A percentile compares a stretch with the other conserved stretches of the same genome.
These are phyloP conservation scores for Alligator sinensis DNA, from an alignment of 2,113 vertebrate species.

Conservation along the genomic window DNA sequence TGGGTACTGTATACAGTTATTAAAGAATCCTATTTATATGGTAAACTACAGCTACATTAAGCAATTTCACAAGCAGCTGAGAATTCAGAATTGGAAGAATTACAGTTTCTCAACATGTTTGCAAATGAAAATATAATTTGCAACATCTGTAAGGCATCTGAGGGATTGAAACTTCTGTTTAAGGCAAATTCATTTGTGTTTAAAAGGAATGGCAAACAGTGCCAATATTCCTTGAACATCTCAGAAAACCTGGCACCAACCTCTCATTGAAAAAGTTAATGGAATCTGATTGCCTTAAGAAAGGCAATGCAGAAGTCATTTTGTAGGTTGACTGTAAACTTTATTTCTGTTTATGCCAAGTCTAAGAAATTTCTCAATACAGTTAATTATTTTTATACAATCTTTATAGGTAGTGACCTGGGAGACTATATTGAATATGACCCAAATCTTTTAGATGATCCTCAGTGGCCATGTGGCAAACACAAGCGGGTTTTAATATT, in stretches of 20 bases:
- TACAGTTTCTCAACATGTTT: not conserved
- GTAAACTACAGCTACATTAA: not conserved
- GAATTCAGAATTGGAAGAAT: not conserved
- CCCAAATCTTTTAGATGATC: constrained; percentile 97
- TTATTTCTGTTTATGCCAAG: not conserved
- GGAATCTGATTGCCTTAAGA: not conserved
- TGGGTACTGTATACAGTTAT: not conserved
- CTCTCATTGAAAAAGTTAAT: not conserved
- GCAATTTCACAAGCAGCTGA: not conserved
- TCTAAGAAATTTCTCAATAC: not conserved
- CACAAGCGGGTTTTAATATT: constrained; percentile 98
- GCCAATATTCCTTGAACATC: not conserved
- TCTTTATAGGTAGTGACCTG: constrained; percentile 88
- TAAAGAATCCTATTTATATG: too few relatives aligned
- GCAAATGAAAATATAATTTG: not conserved
- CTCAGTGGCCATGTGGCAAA: constrained; percentile 99
- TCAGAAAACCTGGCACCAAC: not conserved
- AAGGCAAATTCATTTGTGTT: not conserved
- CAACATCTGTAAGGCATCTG: not conserved
- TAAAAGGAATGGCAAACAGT: not conserved
- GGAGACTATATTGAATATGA: constrained; percentile 93
- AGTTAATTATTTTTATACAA: not conserved
- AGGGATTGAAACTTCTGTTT: not conserved
- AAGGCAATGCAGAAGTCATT: not conserved
- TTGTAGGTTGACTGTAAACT: not conserved